Evolutionary conservation across 2,888 invertebrate species (phyloP).

Genomic region (Odontocolon sp.): DNA sequence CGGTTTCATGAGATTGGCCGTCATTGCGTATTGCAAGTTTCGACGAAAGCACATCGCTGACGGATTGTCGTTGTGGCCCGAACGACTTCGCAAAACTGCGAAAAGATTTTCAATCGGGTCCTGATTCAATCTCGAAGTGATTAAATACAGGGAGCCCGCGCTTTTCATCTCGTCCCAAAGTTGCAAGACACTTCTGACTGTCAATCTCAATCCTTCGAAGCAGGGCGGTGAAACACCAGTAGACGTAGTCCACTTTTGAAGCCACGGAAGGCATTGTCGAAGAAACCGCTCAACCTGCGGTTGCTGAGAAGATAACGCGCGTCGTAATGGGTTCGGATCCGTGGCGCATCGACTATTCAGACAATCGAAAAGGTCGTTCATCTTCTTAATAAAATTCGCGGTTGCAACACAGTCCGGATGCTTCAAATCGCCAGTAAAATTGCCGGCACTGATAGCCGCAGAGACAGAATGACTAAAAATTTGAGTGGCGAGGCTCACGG

Average conservation of each 20-base stretch:
- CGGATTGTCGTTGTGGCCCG: conserved; percentile 58
- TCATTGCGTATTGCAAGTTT: conserved; percentile 33
- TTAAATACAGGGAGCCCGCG: conserved; percentile 52
- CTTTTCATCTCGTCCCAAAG: conserved; percentile 61
- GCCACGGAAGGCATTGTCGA: conserved; percentile 12
- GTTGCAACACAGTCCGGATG: conserved; percentile 49
- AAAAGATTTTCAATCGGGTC: conserved; percentile 67
- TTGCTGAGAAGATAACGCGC: conserved; percentile 22
- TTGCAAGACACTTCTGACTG: conserved; percentile 58
- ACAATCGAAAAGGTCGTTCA: conserved; percentile 63
- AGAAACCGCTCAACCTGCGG: conserved; percentile 45
- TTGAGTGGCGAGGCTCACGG: conserved; percentile 62
- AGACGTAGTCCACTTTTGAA: conserved; percentile 6
- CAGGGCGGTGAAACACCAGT: conserved; percentile 52
- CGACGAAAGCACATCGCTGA: conserved; percentile 13
- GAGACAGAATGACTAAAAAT: conserved; percentile 64
- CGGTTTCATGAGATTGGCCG: conserved; percentile 32
- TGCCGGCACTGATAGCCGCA: conserved; percentile 58
- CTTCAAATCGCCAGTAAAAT: conserved; percentile 53
- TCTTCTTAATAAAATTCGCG: conserved; percentile 60
- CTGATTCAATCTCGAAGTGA: conserved; percentile 61
- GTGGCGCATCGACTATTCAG: conserved; percentile 45
- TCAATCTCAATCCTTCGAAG: conserved; percentile 61
- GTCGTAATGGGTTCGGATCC: conserved; percentile 39
- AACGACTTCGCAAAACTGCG: conserved; percentile 59